A percentile compares a stretch with the other conserved stretches of the same genome.
These are phyloP conservation scores for Mercenaria mercenaria DNA, from an alignment of 1,140 invertebrate genomes.

Conservation along the genomic window DNA sequence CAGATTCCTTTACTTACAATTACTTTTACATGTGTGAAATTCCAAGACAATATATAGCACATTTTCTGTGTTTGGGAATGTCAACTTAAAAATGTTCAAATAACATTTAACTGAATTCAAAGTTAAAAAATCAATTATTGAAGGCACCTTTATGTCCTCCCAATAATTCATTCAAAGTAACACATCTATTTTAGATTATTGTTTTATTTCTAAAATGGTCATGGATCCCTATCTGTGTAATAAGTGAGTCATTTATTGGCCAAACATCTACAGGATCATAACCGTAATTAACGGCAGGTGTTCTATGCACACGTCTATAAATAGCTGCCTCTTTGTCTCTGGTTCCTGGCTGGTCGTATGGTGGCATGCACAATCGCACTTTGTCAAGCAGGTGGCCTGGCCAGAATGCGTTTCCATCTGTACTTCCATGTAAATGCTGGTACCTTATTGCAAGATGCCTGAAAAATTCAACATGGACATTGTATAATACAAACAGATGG, in stretches of 20 bases:
- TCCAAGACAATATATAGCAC: too few relatives aligned
- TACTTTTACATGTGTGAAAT: too few relatives aligned
- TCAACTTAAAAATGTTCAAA: too few relatives aligned
- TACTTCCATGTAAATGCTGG: conserved; percentile 68
- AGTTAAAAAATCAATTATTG: too few relatives aligned
- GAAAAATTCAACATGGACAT: conserved; percentile 26
- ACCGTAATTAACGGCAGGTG: conserved; percentile 58
- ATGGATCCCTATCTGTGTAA: conserved; percentile 60
- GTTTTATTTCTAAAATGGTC: conserved; percentile 65
- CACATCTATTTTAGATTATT: conserved; percentile 28
- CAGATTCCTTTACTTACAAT: too few relatives aligned
- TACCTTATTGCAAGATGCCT: conserved; percentile 71
- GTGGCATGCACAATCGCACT: conserved; percentile 80
- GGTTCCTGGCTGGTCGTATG: conserved; percentile 61
- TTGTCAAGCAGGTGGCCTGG: conserved; percentile 84
- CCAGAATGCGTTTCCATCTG: conserved; percentile 81
- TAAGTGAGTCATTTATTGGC: conserved; percentile 40
- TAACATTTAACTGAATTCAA: too few relatives aligned
- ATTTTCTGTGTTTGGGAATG: too few relatives aligned
- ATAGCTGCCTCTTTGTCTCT: conserved; percentile 48
- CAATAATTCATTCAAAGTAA: too few relatives aligned
- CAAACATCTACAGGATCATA: conserved; percentile 59
- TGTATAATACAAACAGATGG: background rate
- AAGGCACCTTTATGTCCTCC: too few relatives aligned
- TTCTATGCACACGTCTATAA: conserved; percentile 30